These are phyloP conservation scores for Eulemur albifrons DNA, from an alignment of 2,797 vertebrate species.

Conservation along the genomic window DNA sequence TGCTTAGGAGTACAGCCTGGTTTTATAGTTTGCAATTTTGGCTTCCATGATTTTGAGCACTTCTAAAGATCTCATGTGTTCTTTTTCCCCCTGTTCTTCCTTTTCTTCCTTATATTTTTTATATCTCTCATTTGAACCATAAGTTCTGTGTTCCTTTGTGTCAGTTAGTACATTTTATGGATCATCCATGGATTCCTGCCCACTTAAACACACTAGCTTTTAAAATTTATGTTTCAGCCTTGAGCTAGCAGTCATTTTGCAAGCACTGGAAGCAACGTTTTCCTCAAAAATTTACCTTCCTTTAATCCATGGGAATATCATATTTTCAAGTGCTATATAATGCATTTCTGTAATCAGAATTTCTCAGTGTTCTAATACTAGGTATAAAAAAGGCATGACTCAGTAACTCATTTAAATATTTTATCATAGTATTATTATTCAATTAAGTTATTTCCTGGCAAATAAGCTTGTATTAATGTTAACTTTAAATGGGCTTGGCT, in stretches of 20 bases:
- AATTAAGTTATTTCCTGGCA: not conserved
- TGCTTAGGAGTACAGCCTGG: too few relatives aligned
- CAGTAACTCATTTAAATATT: conserved; percentile 51
- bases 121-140: conserved; percentile 49
- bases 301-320: not conserved
- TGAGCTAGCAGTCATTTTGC: conserved; percentile 56
- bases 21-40: not conserved
- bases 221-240: conserved; percentile 58
- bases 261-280: conserved; percentile 16
- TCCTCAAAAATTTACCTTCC: conserved; percentile 61
- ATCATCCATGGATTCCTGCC: conserved; percentile 5
- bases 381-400: not conserved
- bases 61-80: not conserved
- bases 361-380: conserved; percentile 41
- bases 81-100: not conserved
- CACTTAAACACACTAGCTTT: conserved; percentile 67
- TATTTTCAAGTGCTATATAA: conserved; percentile 48
- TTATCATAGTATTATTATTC: not conserved
- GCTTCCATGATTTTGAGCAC: not conserved
- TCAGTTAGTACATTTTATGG: conserved; percentile 44
- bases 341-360: conserved; percentile 48
- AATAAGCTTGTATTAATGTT: conserved; percentile 42
- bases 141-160: conserved; percentile 50
- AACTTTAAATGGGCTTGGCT: not conserved
- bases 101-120: conserved; percentile 21